phyloP scores from a whole-genome alignment of 1,140 invertebrate species.

The Palaemon carinicauda region DNA sequence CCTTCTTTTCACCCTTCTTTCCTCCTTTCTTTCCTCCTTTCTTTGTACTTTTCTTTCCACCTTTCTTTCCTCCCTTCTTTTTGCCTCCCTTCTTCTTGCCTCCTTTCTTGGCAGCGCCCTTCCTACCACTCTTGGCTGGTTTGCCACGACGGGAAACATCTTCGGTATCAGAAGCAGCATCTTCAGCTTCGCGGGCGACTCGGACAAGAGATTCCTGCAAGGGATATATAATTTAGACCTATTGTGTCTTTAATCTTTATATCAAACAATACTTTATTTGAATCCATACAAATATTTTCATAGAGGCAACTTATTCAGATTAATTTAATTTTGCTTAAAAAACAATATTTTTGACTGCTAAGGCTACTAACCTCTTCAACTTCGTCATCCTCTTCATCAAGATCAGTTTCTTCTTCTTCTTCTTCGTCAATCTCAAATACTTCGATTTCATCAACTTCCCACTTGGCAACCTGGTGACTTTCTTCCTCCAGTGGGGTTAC shows the following conservation, averaged over 20 bases:
- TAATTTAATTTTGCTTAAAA: too few species aligned
- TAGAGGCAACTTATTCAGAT: too few species aligned
- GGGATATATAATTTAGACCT: too few species aligned
- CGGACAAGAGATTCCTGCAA: background rate
- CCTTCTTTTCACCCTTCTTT: conserved; percentile 11
- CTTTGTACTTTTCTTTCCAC: background rate
- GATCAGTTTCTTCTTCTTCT: background rate
- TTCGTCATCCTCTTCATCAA: conserved; percentile 18
- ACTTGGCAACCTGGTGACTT: background rate
- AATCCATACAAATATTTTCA: too few species aligned
- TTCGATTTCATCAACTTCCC: background rate
- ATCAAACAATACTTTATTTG: too few species aligned
- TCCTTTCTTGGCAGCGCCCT: background rate
- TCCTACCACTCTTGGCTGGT: background rate
- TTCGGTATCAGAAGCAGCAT: background rate
- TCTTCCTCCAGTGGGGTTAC: background rate
- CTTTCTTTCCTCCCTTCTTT: conserved; percentile 20
- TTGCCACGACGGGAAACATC: background rate
- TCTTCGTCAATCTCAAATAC: background rate
- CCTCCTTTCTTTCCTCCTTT: conserved; percentile 12
- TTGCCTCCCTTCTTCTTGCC: background rate
- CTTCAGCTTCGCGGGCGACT: background rate
- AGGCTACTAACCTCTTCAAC: background rate
- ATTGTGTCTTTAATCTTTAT: too few species aligned
- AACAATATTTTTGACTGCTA: too few species aligned